Base-by-base conservation (phyloP, 2,113 vertebrate species). In the Onychostoma macrolepis region DNA sequence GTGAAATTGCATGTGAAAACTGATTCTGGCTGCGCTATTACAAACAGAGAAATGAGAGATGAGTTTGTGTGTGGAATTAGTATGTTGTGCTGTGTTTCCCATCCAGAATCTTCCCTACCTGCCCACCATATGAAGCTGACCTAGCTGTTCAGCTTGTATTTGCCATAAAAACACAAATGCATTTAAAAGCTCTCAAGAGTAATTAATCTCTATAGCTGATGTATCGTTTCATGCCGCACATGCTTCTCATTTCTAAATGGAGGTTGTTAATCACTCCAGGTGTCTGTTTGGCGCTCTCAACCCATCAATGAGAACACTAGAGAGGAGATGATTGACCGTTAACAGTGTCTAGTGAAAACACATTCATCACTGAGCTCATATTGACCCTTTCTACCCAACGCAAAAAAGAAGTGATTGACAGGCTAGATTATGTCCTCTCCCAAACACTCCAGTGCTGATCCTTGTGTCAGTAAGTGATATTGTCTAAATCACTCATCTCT, bases 401-500 rank as follows among this genome's bases (percentile, higher is more conserved):
- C 80, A 50, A 26, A 79, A 45, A 58, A 24, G 21, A 67, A 45
- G 17, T 26, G 24, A 28, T 67, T 82, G 80, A 67, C 61, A 15
- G 63, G 61, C 41, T n/a, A 83, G 80, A 83, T 83, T 71, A 71
- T 83, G 80, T 71, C 63, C 4, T 48, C 61, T 81, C 12, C 80
- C 80, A 36, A 83, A 83, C 80, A 69, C 80, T 50, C 65, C 63
- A 83, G 58, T 33, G 63, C 63, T 83, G 80, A 50, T 83, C 41
- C 80, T 24, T 15, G 65, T 83, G 63, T 83, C 63, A 13, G 80
- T 82, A 82, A 82, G 61, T 71, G 43, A 83, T 83, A 83, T 83
- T 83, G 63, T 71, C 41, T 83, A 48, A 69, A 67, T 83, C 63
- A 33, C 26, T 83, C 43, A 50, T 50, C 41, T 71, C 17, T 71